Conservation (phyloP, 2,888 invertebrate genomes). For the Hymenopus coronatus region DNA sequence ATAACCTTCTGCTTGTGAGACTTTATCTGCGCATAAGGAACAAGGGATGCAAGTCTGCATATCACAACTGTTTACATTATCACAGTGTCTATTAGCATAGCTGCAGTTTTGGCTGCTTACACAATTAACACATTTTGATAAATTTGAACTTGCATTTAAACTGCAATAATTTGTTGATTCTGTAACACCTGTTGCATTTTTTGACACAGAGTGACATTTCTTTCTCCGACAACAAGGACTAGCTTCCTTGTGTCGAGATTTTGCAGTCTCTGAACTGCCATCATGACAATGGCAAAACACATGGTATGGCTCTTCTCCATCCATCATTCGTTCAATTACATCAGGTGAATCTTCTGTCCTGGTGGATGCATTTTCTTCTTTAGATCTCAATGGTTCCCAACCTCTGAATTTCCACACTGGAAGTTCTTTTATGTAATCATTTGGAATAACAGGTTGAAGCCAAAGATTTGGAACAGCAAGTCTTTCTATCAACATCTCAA, state of each 20-base stretch:
- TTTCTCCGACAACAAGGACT: constrained; percentile 3
- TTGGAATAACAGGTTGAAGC: constrained; percentile 47
- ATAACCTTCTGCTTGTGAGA: not conserved
- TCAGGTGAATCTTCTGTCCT: constrained; percentile 21
- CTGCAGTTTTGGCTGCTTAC: not conserved
- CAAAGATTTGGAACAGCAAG: constrained; percentile 49
- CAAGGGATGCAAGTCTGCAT: not conserved
- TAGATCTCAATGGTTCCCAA: constrained; percentile 31
- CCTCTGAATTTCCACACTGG: constrained; percentile 48
- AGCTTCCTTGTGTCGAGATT: not conserved
- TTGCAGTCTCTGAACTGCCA: constrained; percentile 5
- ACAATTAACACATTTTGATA: not conserved
- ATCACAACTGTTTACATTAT: not conserved
- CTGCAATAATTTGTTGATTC: not conserved
- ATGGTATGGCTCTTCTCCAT: constrained; percentile 30
- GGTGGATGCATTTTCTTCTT: not conserved
- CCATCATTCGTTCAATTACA: constrained; percentile 33
- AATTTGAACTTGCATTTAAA: not conserved
- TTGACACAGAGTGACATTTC: not conserved
- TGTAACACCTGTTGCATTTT: not conserved
- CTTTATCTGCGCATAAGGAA: not conserved
- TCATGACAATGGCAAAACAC: not conserved
- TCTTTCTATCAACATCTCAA: constrained; percentile 46
- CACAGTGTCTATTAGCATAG: not conserved
- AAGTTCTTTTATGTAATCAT: constrained; percentile 49